Conservation (phyloP, 2,113 vertebrate genomes). For the Chroicocephalus ridibundus region DNA sequence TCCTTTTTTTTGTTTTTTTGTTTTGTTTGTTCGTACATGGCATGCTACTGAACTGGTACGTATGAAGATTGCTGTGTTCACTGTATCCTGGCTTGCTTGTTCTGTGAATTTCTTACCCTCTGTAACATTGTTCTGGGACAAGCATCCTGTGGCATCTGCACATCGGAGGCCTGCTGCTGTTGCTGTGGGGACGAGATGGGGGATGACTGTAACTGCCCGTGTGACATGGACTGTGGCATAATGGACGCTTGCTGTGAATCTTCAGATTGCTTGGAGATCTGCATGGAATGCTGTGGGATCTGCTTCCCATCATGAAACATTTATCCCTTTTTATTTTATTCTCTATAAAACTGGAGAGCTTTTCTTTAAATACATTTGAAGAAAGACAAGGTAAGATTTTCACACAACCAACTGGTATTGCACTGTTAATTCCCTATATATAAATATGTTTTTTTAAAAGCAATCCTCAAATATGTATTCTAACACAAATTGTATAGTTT, state of each 20-base stretch:
- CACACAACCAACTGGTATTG: constrained; percentile 58
- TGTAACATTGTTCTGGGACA: constrained; percentile 95
- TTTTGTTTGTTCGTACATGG: not conserved
- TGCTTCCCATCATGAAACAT: constrained; percentile 92
- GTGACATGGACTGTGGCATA: constrained; percentile 95
- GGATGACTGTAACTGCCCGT: constrained; percentile 82
- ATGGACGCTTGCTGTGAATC: constrained; percentile 98
- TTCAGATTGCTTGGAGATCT: constrained; percentile 98
- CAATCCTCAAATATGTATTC: not conserved
- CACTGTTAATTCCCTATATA: constrained; percentile 70
- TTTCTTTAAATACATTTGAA: constrained; percentile 44
- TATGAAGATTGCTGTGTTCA: constrained; percentile 94
- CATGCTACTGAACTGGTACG: not conserved
- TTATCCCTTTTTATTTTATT: constrained; percentile 54
- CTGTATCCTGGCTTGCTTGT: constrained; percentile 98
- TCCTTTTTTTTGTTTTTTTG: not conserved
- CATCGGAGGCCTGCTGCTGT: constrained; percentile 88
- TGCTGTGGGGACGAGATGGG: constrained; percentile 92
- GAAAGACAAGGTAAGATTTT: constrained; percentile 65
- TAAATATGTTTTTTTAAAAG: constrained; percentile 28
- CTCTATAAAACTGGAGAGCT: constrained; percentile 74
- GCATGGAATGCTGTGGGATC: constrained; percentile 99
- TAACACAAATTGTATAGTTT: constrained; percentile 50
- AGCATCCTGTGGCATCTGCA: constrained; percentile 89
- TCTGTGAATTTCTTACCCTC: constrained; percentile 96